Conservation (phyloP, 2,797 vertebrate species). For the Squalus acanthias region DNA sequence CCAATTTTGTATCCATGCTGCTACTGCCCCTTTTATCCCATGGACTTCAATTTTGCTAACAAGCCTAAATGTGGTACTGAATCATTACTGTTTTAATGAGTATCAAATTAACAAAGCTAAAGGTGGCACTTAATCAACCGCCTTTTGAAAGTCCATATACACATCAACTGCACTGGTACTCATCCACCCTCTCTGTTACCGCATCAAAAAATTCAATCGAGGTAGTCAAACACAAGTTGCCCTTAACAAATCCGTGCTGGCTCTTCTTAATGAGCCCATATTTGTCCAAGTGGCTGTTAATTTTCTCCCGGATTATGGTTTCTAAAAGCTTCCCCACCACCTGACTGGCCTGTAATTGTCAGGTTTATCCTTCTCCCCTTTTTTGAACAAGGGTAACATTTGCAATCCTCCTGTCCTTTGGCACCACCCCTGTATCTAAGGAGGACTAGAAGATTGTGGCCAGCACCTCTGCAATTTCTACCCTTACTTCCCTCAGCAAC, state of each 20-base stretch:
- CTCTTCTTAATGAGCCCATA: neutral
- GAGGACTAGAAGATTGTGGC: neutral
- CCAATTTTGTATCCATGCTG: too few relatives aligned
- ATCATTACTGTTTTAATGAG: too few relatives aligned
- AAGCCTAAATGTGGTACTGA: too few relatives aligned
- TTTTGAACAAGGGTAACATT: neutral
- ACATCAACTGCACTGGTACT: neutral
- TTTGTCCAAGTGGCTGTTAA: neutral
- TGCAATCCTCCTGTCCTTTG: neutral
- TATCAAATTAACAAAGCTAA: too few relatives aligned
- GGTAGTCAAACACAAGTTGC: too few relatives aligned
- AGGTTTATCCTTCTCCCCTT: neutral
- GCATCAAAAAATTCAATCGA: neutral
- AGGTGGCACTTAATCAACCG: too few relatives aligned
- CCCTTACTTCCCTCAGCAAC: neutral
- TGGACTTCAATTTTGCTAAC: too few relatives aligned
- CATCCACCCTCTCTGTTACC: too few relatives aligned
- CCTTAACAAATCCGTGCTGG: neutral
- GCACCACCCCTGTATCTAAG: neutral
- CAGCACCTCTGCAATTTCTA: neutral
- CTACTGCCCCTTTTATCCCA: too few relatives aligned
- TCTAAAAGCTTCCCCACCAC: neutral
- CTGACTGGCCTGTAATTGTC: neutral
- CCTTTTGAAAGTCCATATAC: neutral
- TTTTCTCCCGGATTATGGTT: neutral